phyloP scores from a whole-genome alignment of 2,797 vertebrate genomes.

The Siniperca obscura region DNA sequence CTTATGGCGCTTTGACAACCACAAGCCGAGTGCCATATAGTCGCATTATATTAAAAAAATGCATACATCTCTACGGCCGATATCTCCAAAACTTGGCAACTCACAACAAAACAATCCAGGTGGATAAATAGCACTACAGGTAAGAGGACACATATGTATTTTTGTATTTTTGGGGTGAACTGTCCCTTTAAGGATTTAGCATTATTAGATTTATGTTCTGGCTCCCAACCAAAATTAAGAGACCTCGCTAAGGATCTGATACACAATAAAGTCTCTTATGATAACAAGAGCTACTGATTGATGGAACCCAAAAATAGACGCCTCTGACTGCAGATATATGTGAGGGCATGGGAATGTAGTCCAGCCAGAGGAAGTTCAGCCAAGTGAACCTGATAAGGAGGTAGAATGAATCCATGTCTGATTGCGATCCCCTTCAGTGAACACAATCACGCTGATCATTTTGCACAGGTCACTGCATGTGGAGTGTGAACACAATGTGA shows the following conservation, averaged over 20 bases:
- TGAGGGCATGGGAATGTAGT: slow-evolving; percentile 40
- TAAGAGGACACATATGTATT: too few relatives aligned
- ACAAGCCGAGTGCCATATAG: too few relatives aligned
- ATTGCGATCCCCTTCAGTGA: slow-evolving; percentile 30
- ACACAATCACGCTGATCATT: slow-evolving; percentile 36
- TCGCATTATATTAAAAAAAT: too few relatives aligned
- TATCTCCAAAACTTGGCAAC: too few relatives aligned
- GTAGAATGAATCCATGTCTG: slow-evolving; percentile 37
- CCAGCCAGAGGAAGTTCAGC: slow-evolving; percentile 62
- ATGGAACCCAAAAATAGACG: slow-evolving; percentile 62
- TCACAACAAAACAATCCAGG: too few relatives aligned
- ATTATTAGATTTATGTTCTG: not conserved
- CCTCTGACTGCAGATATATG: slow-evolving; percentile 51
- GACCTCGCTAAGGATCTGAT: slow-evolving; percentile 8
- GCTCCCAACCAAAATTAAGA: not conserved
- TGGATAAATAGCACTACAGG: too few relatives aligned
- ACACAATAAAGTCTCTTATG: slow-evolving; percentile 31
- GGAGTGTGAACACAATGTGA: slow-evolving; percentile 45
- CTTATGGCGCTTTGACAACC: too few relatives aligned
- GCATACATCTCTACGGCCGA: too few relatives aligned
- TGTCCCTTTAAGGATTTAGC: not conserved
- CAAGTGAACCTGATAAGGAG: slow-evolving; percentile 67
- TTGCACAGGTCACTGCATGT: slow-evolving; percentile 37
- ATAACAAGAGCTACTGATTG: slow-evolving; percentile 54
- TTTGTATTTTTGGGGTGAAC: too few relatives aligned